Percentiles rank a stretch among this genome's conserved stretches.
phyloP scores from a whole-genome alignment of 2,113 vertebrate genomes.

The Callospermophilus lateralis region DNA sequence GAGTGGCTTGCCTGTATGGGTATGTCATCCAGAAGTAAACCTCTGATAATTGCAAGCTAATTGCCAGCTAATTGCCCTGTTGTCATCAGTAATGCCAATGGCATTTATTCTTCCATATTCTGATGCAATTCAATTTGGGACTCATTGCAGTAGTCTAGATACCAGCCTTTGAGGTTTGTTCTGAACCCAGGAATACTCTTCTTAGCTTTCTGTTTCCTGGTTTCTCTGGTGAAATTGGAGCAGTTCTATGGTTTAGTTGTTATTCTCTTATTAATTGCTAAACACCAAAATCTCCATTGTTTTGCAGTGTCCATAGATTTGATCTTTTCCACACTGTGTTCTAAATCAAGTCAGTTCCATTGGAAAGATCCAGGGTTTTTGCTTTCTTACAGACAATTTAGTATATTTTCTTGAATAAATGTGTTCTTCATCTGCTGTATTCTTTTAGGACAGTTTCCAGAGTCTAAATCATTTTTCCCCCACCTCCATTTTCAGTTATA shows the following conservation, averaged over 20 bases:
- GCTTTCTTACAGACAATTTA: not conserved
- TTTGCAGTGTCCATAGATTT: not conserved
- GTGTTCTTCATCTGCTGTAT: not conserved
- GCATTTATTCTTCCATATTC: not conserved
- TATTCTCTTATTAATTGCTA: not conserved
- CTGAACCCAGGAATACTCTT: not conserved
- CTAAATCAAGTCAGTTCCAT: not conserved
- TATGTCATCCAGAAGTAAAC: not conserved
- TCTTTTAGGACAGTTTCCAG: not conserved
- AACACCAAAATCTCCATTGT: not conserved
- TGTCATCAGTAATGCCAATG: not conserved
- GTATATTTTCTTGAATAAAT: slow-evolving; percentile 30
- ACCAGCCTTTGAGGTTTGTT: not conserved
- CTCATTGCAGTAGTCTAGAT: not conserved
- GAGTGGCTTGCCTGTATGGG: not conserved
- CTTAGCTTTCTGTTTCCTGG: not conserved
- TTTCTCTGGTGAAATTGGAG: slow-evolving; percentile 12
- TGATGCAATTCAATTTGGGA: not conserved
- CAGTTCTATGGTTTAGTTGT: not conserved
- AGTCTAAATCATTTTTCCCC: not conserved
- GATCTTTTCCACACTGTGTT: not conserved
- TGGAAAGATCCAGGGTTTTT: not conserved
- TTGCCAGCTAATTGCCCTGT: not conserved
- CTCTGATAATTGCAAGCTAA: not conserved
- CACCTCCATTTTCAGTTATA: not conserved